phyloP scores from a whole-genome alignment of 2,113 vertebrate species.

The Mustela lutreola region DNA sequence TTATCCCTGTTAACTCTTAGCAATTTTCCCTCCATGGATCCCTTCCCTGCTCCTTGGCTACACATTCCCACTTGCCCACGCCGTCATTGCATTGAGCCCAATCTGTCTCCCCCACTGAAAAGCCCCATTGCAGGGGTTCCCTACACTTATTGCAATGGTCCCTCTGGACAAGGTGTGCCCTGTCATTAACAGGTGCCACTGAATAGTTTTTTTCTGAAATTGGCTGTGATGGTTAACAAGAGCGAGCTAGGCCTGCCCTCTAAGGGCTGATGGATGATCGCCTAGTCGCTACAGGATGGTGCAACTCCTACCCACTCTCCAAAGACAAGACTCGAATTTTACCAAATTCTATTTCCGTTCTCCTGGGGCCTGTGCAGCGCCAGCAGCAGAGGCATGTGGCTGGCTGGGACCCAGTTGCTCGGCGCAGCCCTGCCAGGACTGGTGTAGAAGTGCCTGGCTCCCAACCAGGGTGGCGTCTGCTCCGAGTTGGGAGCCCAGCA shows the following conservation, averaged over 20 bases:
- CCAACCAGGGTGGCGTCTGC: conserved; percentile 62
- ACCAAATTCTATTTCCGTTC: conserved; percentile 19
- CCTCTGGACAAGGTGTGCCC: neutral
- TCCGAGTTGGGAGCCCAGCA: conserved; percentile 19
- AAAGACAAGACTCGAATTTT: neutral
- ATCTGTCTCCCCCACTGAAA: neutral
- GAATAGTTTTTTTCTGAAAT: neutral
- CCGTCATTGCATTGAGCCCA: neutral
- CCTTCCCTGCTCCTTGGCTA: neutral
- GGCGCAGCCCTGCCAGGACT: neutral
- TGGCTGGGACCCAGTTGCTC: conserved; percentile 63
- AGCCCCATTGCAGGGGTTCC: neutral
- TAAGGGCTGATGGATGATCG: neutral
- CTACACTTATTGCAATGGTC: neutral
- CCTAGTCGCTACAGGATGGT: neutral
- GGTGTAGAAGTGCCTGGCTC: conserved; percentile 61
- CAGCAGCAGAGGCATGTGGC: neutral
- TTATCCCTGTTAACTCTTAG: neutral
- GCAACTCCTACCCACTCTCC: neutral
- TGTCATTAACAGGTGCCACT: neutral
- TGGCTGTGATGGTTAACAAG: neutral
- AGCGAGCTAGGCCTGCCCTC: neutral
- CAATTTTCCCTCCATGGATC: neutral
- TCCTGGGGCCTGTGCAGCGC: neutral
- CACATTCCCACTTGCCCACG: neutral